These are phyloP conservation scores for Drosophila heteroneura DNA, from an alignment of 2,888 invertebrate genomes.

Conservation along the genomic window DNA sequence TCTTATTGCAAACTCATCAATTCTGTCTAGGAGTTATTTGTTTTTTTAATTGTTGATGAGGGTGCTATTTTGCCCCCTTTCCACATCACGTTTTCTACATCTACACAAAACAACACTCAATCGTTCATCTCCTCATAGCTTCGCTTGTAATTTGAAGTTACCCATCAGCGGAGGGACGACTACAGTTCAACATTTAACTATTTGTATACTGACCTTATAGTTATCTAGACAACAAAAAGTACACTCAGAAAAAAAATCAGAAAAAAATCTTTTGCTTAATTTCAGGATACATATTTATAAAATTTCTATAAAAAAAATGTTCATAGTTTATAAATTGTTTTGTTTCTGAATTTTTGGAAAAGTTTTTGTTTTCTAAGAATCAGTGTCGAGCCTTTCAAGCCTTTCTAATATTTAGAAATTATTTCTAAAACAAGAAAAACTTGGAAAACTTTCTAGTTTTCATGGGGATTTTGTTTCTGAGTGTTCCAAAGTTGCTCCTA, in stretches of 20 bases:
- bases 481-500: not conserved
- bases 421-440: not conserved
- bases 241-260: not conserved
- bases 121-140: not conserved
- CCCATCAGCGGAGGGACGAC: not conserved
- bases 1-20: not conserved
- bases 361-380: too few species aligned
- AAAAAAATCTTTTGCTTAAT: not conserved
- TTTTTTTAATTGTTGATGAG: not conserved
- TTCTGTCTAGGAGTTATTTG: not conserved
- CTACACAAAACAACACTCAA: not conserved
- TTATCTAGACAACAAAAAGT: not conserved
- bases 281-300: too few species aligned
- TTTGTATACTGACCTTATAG: not conserved
- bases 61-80: not conserved
- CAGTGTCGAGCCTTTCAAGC: not conserved
- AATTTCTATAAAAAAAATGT: too few species aligned
- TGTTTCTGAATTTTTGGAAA: too few species aligned
- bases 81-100: not conserved
- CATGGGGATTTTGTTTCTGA: not conserved
- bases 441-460: not conserved
- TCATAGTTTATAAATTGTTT: too few species aligned
- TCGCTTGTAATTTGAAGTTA: constrained; percentile 4
- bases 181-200: not conserved
- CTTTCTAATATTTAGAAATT: not conserved